A percentile compares a stretch with the other conserved stretches of the same genome.
These are phyloP conservation scores for Epinotia ramella DNA, from an alignment of 2,888 invertebrate species.

Conservation along the genomic window DNA sequence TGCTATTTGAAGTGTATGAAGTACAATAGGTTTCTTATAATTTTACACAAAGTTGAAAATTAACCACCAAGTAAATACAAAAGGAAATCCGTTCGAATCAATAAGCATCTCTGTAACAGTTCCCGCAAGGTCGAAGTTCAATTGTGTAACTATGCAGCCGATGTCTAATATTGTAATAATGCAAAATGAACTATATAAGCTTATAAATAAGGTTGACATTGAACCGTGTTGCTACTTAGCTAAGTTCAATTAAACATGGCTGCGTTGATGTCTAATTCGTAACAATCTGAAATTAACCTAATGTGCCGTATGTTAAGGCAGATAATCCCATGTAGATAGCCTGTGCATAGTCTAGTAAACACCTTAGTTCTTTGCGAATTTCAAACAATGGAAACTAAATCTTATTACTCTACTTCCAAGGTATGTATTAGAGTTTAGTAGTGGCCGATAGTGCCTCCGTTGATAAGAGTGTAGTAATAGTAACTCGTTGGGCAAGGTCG, in stretches of 20 bases:
- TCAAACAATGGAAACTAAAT: background rate
- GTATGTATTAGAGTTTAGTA: background rate
- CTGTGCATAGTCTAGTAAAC: background rate
- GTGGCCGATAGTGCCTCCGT: background rate
- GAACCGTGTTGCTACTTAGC: background rate
- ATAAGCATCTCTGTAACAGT: slow-evolving; percentile 27
- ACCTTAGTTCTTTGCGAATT: background rate
- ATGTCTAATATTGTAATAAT: slow-evolving; percentile 1
- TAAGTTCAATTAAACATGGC: background rate
- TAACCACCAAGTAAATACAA: background rate
- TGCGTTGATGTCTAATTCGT: background rate
- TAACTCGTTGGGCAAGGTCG: slow-evolving; percentile 57
- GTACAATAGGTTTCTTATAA: background rate
- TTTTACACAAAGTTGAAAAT: slow-evolving; percentile 1
- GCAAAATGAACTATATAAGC: background rate
- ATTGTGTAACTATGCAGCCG: slow-evolving; percentile 12
- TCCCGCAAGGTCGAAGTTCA: slow-evolving; percentile 35
- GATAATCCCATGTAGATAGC: background rate
- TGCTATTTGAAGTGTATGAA: background rate
- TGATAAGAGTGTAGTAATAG: slow-evolving; percentile 32
- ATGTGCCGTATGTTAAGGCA: background rate
- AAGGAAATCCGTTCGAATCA: slow-evolving; percentile 27
- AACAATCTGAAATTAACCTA: background rate
- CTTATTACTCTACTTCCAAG: background rate
- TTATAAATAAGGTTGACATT: slow-evolving; percentile 6